phyloP scores from a whole-genome alignment of 2,888 invertebrate species.

The Octonoba sinensis region DNA sequence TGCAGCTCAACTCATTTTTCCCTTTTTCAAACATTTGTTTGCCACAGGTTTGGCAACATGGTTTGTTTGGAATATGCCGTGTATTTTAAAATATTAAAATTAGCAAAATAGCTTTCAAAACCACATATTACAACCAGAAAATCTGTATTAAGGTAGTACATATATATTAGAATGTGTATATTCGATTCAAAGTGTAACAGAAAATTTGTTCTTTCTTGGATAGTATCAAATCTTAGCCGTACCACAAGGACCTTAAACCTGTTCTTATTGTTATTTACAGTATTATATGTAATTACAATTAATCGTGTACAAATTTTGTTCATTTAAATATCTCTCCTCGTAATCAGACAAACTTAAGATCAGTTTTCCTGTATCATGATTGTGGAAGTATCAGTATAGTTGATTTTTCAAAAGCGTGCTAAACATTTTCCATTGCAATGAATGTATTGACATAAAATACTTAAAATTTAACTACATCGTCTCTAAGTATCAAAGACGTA shows the following conservation, averaged over 20 bases:
- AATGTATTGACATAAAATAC: no score
- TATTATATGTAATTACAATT: no score
- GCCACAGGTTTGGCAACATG: slow-evolving; percentile 39
- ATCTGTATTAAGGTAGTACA: background rate
- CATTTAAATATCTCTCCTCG: no score
- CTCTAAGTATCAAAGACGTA: no score
- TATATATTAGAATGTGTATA: background rate
- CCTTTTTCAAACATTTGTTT: background rate
- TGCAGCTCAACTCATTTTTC: background rate
- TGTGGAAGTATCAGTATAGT: no score
- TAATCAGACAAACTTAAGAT: no score
- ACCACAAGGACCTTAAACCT: background rate
- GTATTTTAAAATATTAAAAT: slow-evolving; percentile 41
- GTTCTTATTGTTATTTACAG: background rate
- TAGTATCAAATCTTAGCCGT: background rate
- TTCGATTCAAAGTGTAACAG: background rate
- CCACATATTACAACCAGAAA: background rate
- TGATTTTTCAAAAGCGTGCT: no score
- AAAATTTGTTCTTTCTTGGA: background rate
- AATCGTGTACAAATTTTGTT: no score
- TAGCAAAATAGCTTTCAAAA: background rate
- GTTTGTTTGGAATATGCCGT: slow-evolving; percentile 24
- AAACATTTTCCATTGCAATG: no score
- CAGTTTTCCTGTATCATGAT: no score
- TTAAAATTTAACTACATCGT: no score